Conservation (phyloP, 1,140 invertebrate genomes). For the Aleiodes sp. region DNA sequence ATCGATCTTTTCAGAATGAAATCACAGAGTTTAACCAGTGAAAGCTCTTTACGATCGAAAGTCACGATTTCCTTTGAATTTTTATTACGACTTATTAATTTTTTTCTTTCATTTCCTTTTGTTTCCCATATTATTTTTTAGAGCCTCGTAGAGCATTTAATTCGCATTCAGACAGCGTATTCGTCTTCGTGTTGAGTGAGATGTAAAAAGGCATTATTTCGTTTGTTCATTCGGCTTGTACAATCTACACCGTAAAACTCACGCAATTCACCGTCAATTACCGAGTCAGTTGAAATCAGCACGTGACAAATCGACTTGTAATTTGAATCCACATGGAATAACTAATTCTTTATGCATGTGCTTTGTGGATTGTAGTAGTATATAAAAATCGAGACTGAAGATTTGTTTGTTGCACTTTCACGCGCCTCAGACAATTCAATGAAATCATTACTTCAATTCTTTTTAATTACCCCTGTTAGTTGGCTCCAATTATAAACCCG, state of each 20-base stretch:
- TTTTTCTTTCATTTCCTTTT: background rate
- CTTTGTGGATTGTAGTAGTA: no score
- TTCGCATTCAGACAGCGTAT: no score
- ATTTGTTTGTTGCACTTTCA: no score
- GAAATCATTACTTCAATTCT: no score
- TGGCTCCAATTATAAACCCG: no score
- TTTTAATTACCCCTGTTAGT: no score
- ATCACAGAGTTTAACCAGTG: conserved; percentile 8
- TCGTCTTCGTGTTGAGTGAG: no score
- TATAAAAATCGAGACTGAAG: no score
- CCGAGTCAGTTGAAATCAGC: conserved; percentile 19
- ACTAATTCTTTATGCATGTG: no score
- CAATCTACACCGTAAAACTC: conserved; percentile 26
- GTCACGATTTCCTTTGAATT: conserved; percentile 26
- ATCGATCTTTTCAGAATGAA: conserved; percentile 14
- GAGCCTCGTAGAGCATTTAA: background rate
- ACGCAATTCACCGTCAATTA: conserved; percentile 33
- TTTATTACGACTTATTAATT: background rate
- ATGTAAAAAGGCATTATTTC: no score
- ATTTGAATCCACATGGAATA: conserved; percentile 8
- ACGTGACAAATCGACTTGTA: conserved; percentile 39
- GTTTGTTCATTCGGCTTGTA: conserved; percentile 3
- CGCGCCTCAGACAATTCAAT: no score
- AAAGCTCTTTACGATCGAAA: conserved; percentile 24
- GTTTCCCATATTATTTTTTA: background rate